Base-by-base conservation (phyloP, 1,140 invertebrate genomes). In the Trichonephila inaurata region DNA sequence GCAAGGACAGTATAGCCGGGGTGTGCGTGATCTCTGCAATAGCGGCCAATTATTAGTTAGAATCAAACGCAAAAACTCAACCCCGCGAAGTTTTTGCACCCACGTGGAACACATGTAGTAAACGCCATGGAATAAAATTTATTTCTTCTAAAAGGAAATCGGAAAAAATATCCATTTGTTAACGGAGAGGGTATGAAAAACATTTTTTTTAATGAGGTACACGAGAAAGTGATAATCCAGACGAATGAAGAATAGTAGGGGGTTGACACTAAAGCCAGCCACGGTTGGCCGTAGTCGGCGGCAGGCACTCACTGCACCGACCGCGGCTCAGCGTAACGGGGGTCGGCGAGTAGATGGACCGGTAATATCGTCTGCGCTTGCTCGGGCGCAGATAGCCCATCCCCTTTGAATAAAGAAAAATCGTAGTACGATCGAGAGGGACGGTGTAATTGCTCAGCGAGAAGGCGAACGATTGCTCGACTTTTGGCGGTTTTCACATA, bases 301-400 rank as follows among this genome's bases (percentile, higher is more conserved):
- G 91, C 51, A 33, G 51, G n/a, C n/a, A 85, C 28, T 33, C 51
- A 77, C 91, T 86, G 91, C 62, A 82, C 40, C 77, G 90, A 33
- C 81, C 82, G 91, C 58, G 62, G 33, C 21, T 58, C 81, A 58
- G 83, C 64, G 51, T 72, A 40, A 40, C 82, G 89, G 89, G 89
- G 77, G 72, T 62, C 64, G 91, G 62, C 82, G 44, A 85, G 21
- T 58, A 28, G 44, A 85, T 19, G 81, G 81, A 72, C n/a, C 44
- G 89, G 24, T 40, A 89, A 77, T 51, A 77, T 89, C 82, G 61
- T 66, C 66, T 86, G 82, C 82, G 82, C 83, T 62, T 86, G 82
- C 64, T 72, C 82, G 16, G 77, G 90, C 90, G 90, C 90, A 91
- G 77, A 85, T 87, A 58, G 72, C 16, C 24, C 91, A 82, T 72